Conservation (phyloP, 2,888 invertebrate genomes). For the Gisinianus flammeolus region DNA sequence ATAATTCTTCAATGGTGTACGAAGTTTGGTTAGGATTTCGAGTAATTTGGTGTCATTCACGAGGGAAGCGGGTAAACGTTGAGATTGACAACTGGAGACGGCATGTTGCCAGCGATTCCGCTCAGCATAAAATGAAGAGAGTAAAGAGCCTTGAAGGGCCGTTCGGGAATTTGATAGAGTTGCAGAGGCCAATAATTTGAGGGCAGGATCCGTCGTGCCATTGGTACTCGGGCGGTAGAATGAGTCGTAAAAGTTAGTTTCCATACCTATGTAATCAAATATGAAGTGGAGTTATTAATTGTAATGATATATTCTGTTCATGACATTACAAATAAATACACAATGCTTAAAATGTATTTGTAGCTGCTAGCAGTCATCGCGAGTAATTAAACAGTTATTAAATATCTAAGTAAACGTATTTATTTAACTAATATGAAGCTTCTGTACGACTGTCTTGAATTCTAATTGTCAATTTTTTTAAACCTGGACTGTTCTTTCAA, state of each 20-base stretch:
- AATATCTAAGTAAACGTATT: too few relatives aligned
- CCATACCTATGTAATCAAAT: too few relatives aligned
- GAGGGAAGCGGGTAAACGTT: constrained; percentile 47
- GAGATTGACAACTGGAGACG: constrained; percentile 31
- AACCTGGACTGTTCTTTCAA: too few relatives aligned
- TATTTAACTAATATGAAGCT: too few relatives aligned
- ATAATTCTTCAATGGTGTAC: not conserved
- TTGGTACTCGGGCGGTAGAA: constrained; percentile 40
- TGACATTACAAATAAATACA: too few relatives aligned
- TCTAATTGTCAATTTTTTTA: too few relatives aligned
- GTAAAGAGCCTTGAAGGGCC: constrained; percentile 46
- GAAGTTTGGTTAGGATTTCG: constrained; percentile 16
- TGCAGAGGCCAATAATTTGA: constrained; percentile 42
- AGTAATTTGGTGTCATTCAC: constrained; percentile 43
- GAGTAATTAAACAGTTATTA: too few relatives aligned
- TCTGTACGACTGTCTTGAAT: too few relatives aligned
- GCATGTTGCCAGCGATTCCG: constrained; percentile 55
- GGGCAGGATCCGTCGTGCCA: not conserved
- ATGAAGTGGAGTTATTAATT: too few relatives aligned
- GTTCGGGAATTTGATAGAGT: constrained; percentile 52
- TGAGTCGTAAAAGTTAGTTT: constrained; percentile 52
- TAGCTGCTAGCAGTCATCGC: too few relatives aligned
- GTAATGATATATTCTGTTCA: too few relatives aligned
- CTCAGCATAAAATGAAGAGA: constrained; percentile 54
- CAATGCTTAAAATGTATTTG: too few relatives aligned